Evolutionary conservation across 2,888 invertebrate species (phyloP).

Genomic region (Blomia tropicalis): DNA sequence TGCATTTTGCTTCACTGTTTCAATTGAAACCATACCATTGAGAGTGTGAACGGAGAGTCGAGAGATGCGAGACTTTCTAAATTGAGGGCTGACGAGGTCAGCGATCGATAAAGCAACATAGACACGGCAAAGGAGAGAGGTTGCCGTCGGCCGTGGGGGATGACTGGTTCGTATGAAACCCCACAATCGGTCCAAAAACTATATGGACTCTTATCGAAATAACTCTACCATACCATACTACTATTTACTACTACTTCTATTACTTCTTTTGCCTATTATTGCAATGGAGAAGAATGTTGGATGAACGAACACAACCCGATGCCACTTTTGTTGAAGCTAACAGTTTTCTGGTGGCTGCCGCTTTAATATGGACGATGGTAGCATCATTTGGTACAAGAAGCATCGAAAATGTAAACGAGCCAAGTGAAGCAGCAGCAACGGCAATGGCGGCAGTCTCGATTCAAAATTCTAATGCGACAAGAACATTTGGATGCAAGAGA

Average conservation of each 20-base stretch:
- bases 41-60: too few relatives aligned
- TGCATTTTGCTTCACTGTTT: background rate
- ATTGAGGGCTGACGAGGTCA: background rate
- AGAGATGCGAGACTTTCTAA: conserved; percentile 9
- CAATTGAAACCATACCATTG: background rate
- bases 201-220: too few relatives aligned
- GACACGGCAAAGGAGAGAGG: too few relatives aligned
- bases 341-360: background rate
- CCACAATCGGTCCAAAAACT: too few relatives aligned
- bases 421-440: conserved; percentile 1
- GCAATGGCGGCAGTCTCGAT: background rate
- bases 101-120: conserved; percentile 2
- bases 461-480: background rate
- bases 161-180: too few relatives aligned
- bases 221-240: too few relatives aligned
- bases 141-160: too few relatives aligned
- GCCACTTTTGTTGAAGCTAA: background rate
- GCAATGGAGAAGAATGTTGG: too few relatives aligned
- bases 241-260: too few relatives aligned
- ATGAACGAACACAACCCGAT: background rate
- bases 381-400: background rate
- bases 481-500: too few relatives aligned
- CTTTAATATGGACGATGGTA: conserved; percentile 8
- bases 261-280: too few relatives aligned
- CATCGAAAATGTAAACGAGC: conserved; percentile 12